Percentiles rank a stretch among this genome's conserved stretches.
These are phyloP conservation scores for Drosophila cardini DNA, from an alignment of 1,140 invertebrate genomes.

Conservation along the genomic window DNA sequence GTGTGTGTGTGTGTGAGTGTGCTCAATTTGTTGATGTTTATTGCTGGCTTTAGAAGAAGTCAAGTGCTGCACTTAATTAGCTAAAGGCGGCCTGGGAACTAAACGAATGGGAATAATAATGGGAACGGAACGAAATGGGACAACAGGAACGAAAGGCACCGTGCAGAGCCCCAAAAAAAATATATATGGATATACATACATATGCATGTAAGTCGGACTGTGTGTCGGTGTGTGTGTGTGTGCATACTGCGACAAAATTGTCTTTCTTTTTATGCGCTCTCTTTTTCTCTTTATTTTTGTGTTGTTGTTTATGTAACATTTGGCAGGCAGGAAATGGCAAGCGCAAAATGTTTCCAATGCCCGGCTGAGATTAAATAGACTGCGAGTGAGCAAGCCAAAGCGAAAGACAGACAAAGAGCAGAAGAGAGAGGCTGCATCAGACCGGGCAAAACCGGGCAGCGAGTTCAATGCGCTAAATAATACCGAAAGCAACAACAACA, in stretches of 20 bases:
- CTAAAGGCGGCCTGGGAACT: conserved; percentile 64
- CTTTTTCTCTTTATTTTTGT: conserved; percentile 12
- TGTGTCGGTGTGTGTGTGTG: conserved; percentile 14
- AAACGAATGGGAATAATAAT: conserved; percentile 11
- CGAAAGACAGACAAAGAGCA: conserved; percentile 10
- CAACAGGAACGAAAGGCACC: neutral
- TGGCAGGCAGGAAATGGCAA: conserved; percentile 49
- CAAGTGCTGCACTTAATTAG: conserved; percentile 68
- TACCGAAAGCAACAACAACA: conserved; percentile 31
- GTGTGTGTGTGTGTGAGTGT: conserved; percentile 30
- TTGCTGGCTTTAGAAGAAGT: conserved; percentile 69
- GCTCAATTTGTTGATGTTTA: conserved; percentile 72
- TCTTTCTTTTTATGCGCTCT: conserved; percentile 4
- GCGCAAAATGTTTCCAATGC: conserved; percentile 37
- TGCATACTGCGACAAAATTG: conserved; percentile 34
- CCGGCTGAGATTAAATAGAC: conserved; percentile 23
- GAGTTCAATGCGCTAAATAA: conserved; percentile 78
- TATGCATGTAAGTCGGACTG: conserved; percentile 21
- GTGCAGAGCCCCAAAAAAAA: neutral
- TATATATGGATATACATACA: too few species aligned
- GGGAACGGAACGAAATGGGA: conserved; percentile 20
- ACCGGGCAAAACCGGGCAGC: conserved; percentile 19
- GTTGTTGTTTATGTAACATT: conserved; percentile 47
- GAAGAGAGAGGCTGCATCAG: conserved; percentile 8
- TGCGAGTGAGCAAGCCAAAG: neutral